Conservation (phyloP, 2,113 vertebrate genomes). For the rat (Rattus norvegicus) region DNA sequence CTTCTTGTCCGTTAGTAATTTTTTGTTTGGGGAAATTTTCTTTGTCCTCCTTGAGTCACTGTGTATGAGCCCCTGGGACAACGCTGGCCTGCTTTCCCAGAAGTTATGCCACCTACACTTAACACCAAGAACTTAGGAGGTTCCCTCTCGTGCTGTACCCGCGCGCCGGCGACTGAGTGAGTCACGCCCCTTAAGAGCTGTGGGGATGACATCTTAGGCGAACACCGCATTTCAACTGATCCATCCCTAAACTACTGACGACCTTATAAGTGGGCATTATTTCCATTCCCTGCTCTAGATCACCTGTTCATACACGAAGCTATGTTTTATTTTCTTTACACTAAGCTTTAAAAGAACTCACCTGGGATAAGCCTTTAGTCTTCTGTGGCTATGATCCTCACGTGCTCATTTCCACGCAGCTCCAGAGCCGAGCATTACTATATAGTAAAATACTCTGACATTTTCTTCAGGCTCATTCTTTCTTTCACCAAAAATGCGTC, state of each 20-base stretch:
- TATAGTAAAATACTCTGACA: constrained; percentile 1
- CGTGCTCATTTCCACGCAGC: neutral
- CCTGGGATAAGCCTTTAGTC: neutral
- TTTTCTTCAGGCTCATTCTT: neutral
- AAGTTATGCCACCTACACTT: neutral
- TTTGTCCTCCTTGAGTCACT: neutral
- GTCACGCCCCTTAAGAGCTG: neutral
- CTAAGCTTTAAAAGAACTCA: neutral
- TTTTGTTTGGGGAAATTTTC: neutral
- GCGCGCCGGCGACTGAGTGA: neutral
- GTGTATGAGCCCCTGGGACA: neutral
- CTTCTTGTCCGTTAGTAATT: neutral
- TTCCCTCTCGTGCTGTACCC: neutral
- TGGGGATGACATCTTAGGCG: neutral
- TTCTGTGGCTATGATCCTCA: neutral
- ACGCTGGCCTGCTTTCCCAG: neutral
- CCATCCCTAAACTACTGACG: neutral
- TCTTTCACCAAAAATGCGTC: neutral
- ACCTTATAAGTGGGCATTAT: neutral
- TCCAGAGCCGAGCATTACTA: neutral
- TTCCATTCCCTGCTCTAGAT: neutral
- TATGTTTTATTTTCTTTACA: neutral
- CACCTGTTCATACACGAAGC: neutral
- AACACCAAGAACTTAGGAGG: neutral
- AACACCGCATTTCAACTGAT: neutral